Evolutionary conservation across 2,888 invertebrate genomes (phyloP), one percentile per base, ranked within the genome.

Genomic region (Acheta domesticus): DNA sequence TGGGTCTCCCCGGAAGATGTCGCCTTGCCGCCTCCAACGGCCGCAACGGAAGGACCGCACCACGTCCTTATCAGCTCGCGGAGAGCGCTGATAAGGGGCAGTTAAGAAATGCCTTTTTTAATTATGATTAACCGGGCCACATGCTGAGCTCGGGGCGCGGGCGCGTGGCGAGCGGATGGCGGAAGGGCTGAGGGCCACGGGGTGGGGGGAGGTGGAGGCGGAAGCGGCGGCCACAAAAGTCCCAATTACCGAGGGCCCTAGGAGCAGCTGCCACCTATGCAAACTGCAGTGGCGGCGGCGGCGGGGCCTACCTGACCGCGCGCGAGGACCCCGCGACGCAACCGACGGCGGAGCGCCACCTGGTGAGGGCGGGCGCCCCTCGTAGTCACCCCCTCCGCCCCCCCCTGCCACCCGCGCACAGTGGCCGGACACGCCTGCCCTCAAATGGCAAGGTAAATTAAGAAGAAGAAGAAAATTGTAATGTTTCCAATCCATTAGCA

Each of bases 211-310:
- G 62, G 62, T 8, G 62, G 62, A 62, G 16, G n/a, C 62, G 62
- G 62, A 62, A 62, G 62, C 62, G 62, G 62, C n/a, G 16, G 62
- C 62, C 62, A 62, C 62, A 62, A 62, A 62, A 62, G 62, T 62
- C 62, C 62, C 62, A 62, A 62, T 62, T 62, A 62, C n/a, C 36
- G 14, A 62, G 62, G 14, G 16, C 62, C 23, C 62, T 36, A 36
- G 36, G 62, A 62, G n/a, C 62, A 62, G 62, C 62, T 62, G 62
- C 62, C 62, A 62, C 62, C 62, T 62, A 62, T 62, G 62, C 62
- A 62, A 62, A 62, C 62, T 62, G 62, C 62, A 62, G 62, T 12
- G 19, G 19, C 62, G 14, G 62, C 62, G 62, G n/a, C n/a, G 62
- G n/a, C 62, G 14, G 62, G 62, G 62, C 8, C 36, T 36, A 36